Evolutionary conservation across 2,888 invertebrate genomes (phyloP).

Genomic region (Cloeon dipterum): DNA sequence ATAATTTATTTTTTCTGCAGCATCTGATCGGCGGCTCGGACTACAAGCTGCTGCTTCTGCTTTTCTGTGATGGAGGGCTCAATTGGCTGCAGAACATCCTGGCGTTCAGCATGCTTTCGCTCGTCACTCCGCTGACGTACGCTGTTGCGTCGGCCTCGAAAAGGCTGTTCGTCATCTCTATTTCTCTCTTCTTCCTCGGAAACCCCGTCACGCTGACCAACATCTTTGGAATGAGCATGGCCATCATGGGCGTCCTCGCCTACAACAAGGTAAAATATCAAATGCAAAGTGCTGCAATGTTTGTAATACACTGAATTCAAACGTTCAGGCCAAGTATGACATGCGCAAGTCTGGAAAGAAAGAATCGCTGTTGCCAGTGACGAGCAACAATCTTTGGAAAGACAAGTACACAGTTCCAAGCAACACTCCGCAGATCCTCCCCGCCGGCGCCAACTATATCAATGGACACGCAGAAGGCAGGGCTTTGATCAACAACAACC

Average conservation of each 20-base stretch:
- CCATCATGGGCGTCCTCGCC: conserved; percentile 68
- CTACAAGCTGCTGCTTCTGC: conserved; percentile 28
- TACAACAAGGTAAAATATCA: conserved; percentile 61
- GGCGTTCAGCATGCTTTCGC: conserved; percentile 78
- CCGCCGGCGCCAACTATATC: no score
- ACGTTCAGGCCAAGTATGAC: neutral
- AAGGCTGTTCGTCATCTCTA: conserved; percentile 72
- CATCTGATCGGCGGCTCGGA: neutral
- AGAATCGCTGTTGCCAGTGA: neutral
- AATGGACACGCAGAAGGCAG: neutral
- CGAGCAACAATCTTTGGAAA: neutral
- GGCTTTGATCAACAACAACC: conserved; percentile 1
- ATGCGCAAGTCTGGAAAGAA: neutral
- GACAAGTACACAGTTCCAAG: neutral
- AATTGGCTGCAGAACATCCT: conserved; percentile 90
- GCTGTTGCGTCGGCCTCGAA: conserved; percentile 91
- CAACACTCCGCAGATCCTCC: neutral
- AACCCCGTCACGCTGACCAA: conserved; percentile 81
- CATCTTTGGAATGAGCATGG: conserved; percentile 72
- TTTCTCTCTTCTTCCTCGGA: conserved; percentile 63
- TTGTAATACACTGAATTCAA: no score
- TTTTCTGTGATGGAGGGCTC: conserved; percentile 59
- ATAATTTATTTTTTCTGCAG: neutral
- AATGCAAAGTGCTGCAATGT: no score
- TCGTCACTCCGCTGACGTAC: conserved; percentile 84